phyloP scores from a whole-genome alignment of 2,113 vertebrate genomes.

The Arvicanthis niloticus region DNA sequence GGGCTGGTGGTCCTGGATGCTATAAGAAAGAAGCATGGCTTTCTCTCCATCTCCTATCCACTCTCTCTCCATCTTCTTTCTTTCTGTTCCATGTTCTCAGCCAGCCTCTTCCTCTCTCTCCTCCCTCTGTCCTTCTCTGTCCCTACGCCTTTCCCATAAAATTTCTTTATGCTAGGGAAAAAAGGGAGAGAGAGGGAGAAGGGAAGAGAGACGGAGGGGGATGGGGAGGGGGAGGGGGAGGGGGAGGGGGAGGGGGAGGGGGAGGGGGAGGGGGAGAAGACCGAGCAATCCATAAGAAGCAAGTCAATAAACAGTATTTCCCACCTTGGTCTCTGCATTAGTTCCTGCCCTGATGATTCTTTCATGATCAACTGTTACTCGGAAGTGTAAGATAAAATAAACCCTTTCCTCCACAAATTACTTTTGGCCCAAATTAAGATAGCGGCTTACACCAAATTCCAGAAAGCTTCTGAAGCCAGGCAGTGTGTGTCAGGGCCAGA shows the following conservation, averaged over 20 bases:
- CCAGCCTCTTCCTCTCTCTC: too few species aligned
- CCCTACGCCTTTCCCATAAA: too few species aligned
- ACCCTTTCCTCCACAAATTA: neutral
- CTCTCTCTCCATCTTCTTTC: too few species aligned
- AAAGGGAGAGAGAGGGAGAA: too few species aligned
- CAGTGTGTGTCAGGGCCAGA: neutral
- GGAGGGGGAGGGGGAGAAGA: too few species aligned
- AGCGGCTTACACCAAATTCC: neutral
- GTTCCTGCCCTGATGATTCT: neutral
- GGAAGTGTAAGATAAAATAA: neutral
- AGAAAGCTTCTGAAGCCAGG: neutral
- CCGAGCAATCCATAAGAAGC: neutral
- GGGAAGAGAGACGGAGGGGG: too few species aligned
- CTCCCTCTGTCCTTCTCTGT: too few species aligned
- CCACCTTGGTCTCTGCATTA: too few species aligned
- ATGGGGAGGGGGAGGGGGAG: accelerated
- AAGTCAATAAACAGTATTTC: neutral
- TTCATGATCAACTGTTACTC: neutral
- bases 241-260: too few species aligned
- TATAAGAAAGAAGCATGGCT: neutral
- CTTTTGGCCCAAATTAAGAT: neutral
- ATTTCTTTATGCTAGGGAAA: too few species aligned
- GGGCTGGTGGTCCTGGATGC: neutral
- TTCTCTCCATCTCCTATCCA: too few species aligned
- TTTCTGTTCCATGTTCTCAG: too few species aligned